Conservation (phyloP, 2,113 vertebrate genomes). For the Bucco capensis region DNA sequence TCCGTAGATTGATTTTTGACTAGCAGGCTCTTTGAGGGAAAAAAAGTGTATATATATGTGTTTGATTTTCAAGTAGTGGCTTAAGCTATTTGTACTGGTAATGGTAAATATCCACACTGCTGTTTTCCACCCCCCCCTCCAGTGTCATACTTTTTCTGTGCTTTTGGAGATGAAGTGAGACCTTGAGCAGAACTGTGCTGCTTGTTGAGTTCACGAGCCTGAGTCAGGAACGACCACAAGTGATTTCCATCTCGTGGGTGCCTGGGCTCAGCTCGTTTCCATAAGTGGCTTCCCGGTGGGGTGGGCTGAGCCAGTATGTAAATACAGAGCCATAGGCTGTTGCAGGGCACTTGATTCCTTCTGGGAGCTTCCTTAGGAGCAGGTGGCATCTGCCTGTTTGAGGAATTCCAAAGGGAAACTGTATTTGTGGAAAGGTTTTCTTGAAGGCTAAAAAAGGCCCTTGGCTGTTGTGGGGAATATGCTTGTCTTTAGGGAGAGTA, state of each 20-base stretch:
- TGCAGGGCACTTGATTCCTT: background rate
- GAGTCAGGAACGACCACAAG: background rate
- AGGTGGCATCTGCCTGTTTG: background rate
- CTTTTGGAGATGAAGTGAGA: background rate
- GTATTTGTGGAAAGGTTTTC: background rate
- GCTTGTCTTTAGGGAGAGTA: too few relatives aligned
- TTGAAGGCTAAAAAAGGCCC: background rate
- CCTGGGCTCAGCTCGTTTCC: background rate
- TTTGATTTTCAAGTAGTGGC: background rate
- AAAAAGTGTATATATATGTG: accelerated
- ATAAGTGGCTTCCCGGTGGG: background rate
- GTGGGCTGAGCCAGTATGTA: background rate
- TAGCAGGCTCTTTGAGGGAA: background rate
- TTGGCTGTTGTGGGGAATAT: background rate
- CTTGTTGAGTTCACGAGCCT: background rate
- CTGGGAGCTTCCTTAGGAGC: background rate
- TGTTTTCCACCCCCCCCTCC: background rate
- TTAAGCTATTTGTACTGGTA: accelerated
- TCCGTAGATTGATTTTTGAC: background rate
- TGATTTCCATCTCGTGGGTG: background rate
- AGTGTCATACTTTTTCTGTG: background rate
- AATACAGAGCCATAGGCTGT: background rate
- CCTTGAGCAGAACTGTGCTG: background rate
- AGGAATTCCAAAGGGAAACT: background rate
- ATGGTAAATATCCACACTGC: background rate